Conservation (phyloP, 1,140 invertebrate genomes). For the Neodiprion fabricii region DNA sequence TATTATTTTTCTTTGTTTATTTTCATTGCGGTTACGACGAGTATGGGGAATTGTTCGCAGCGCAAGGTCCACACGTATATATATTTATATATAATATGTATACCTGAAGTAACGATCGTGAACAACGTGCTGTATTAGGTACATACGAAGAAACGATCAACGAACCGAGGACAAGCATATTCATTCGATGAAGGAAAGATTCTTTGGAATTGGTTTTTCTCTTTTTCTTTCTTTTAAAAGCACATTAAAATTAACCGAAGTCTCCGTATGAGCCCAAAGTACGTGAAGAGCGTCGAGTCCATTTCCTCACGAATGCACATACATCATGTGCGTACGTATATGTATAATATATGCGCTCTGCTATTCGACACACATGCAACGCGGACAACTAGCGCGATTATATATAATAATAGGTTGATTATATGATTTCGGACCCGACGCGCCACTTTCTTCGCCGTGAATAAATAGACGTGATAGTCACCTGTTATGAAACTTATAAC, state of each 20-base stretch:
- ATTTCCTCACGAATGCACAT: too few species aligned
- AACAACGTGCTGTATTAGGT: too few species aligned
- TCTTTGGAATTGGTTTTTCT: neutral
- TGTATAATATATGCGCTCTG: too few species aligned
- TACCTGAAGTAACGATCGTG: neutral
- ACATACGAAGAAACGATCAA: too few species aligned
- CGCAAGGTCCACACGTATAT: constrained; percentile 42
- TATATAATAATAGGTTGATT: neutral
- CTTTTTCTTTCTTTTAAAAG: constrained; percentile 14
- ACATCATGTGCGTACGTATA: too few species aligned
- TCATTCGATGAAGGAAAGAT: neutral
- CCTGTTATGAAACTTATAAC: constrained; percentile 96
- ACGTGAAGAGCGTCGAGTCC: too few species aligned
- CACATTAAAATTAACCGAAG: too few species aligned
- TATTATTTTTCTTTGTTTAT: constrained; percentile 4
- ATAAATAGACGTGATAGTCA: constrained; percentile 48
- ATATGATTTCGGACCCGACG: neutral
- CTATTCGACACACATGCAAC: too few species aligned
- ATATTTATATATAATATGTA: neutral
- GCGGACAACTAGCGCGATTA: neutral
- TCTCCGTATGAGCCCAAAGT: too few species aligned
- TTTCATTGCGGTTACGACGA: constrained; percentile 36
- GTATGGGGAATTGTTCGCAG: constrained; percentile 54
- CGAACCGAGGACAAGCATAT: neutral
- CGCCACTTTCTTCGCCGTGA: neutral